These are phyloP conservation scores for Knipowitschia caucasica DNA, from an alignment of 2,797 vertebrate genomes.

Conservation along the genomic window DNA sequence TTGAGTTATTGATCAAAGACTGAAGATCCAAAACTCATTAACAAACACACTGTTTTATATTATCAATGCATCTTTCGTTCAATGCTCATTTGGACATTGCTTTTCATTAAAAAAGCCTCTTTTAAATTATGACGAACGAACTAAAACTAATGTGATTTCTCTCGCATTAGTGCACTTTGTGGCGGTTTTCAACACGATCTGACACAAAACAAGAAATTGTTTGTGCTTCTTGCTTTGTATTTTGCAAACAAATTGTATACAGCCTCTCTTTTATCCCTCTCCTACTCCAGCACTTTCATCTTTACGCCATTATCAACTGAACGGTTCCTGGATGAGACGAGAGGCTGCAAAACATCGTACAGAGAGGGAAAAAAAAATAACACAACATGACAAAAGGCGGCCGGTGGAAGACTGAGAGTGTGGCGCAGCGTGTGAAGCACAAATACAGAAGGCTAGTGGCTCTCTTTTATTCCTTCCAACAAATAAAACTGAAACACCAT, in stretches of 20 bases:
- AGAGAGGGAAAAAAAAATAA: conserved; percentile 1
- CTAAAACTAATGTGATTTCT: neutral
- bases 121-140: too few relatives aligned
- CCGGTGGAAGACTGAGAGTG: conserved; percentile 40
- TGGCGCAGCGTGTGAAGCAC: conserved; percentile 51
- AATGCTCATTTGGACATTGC: too few relatives aligned
- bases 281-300: conserved; percentile 32
- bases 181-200: neutral
- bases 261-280: conserved; percentile 1
- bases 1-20: too few relatives aligned
- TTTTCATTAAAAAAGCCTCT: too few relatives aligned
- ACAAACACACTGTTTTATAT: too few relatives aligned
- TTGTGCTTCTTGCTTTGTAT: neutral
- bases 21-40: too few relatives aligned
- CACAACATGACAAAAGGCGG: conserved; percentile 32
- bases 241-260: conserved; percentile 27
- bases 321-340: conserved; percentile 38
- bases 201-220: neutral
- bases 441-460: conserved; percentile 45
- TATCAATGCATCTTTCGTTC: too few relatives aligned
- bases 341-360: conserved; percentile 36
- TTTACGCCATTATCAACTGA: conserved; percentile 37
- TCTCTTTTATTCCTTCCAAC: conserved; percentile 58
- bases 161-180: neutral
- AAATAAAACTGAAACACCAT: conserved; percentile 71